Evolutionary conservation across 2,797 vertebrate species (phyloP).

Genomic region (Trichosurus vulpecula): DNA sequence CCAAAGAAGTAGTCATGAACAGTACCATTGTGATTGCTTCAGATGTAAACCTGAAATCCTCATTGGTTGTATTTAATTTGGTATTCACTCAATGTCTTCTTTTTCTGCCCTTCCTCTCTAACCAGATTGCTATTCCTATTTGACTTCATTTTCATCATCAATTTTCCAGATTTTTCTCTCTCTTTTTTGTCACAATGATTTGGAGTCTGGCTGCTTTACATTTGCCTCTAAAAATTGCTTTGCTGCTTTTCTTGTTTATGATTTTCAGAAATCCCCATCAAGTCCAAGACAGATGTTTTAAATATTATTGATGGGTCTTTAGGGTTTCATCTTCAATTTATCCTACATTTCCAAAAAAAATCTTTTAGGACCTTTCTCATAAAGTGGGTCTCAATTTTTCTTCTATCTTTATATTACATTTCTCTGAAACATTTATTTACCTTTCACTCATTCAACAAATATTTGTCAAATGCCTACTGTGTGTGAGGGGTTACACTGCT

Average conservation of each 20-base stretch:
- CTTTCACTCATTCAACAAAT: neutral
- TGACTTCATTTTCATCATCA: slow-evolving; percentile 3
- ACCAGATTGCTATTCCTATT: neutral
- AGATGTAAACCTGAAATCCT: slow-evolving; percentile 21
- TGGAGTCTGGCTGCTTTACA: neutral
- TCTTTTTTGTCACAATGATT: neutral
- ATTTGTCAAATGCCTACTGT: too few relatives aligned
- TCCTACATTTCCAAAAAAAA: slow-evolving; percentile 1
- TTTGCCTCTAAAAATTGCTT: neutral
- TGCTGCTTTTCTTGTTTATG: neutral
- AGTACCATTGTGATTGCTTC: slow-evolving; percentile 9
- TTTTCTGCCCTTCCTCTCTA: neutral
- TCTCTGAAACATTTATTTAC: neutral
- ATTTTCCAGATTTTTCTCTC: neutral
- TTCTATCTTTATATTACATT: neutral
- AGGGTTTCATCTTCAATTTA: slow-evolving; percentile 13
- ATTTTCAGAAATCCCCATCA: neutral
- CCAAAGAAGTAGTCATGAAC: neutral
- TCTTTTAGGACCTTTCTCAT: neutral
- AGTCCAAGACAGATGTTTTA: neutral
- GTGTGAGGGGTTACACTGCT: neutral
- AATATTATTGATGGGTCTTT: neutral
- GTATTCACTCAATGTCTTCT: neutral
- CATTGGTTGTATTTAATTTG: neutral
- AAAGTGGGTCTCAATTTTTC: slow-evolving; percentile 9